phyloP scores from a whole-genome alignment of 2,113 vertebrate species.

The Tupaia chinensis region DNA sequence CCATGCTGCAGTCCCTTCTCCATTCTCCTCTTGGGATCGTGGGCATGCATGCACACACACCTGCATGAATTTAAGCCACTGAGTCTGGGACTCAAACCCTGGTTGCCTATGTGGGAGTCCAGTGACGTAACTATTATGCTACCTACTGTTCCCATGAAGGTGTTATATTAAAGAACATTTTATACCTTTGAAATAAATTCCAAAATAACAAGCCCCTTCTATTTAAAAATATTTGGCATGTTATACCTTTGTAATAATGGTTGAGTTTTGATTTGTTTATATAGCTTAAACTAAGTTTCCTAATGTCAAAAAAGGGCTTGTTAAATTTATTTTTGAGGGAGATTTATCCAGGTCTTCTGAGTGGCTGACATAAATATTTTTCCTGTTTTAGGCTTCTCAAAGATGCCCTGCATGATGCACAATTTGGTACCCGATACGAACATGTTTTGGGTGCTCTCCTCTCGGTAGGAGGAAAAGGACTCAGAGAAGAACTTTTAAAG shows the following conservation, averaged over 20 bases:
- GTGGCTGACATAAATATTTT: slow-evolving; percentile 62
- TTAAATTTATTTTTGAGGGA: slow-evolving; percentile 33
- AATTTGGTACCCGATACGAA: slow-evolving; percentile 93
- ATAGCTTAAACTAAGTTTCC: slow-evolving; percentile 52
- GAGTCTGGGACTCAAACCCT: too few relatives aligned
- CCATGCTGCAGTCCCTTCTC: too few relatives aligned
- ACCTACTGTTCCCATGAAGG: slow-evolving; percentile 50
- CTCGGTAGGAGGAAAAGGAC: slow-evolving; percentile 92
- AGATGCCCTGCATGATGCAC: slow-evolving; percentile 94
- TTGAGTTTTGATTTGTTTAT: slow-evolving; percentile 44
- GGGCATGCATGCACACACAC: too few relatives aligned
- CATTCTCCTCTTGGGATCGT: too few relatives aligned
- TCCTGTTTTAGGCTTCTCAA: slow-evolving; percentile 94
- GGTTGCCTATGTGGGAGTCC: too few relatives aligned
- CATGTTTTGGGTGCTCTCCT: slow-evolving; percentile 94
- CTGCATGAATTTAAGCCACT: too few relatives aligned
- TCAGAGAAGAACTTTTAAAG: slow-evolving; percentile 94
- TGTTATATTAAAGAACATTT: slow-evolving; percentile 37
- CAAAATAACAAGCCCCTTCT: slow-evolving; percentile 37
- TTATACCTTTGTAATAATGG: slow-evolving; percentile 32
- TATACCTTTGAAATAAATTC: slow-evolving; percentile 49
- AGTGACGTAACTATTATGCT: neutral
- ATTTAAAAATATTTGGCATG: neutral
- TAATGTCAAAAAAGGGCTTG: neutral
- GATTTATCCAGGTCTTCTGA: slow-evolving; percentile 42